Percentiles rank a stretch among this genome's conserved stretches.
phyloP scores from a whole-genome alignment of 2,113 vertebrate genomes.

The Apus apus region DNA sequence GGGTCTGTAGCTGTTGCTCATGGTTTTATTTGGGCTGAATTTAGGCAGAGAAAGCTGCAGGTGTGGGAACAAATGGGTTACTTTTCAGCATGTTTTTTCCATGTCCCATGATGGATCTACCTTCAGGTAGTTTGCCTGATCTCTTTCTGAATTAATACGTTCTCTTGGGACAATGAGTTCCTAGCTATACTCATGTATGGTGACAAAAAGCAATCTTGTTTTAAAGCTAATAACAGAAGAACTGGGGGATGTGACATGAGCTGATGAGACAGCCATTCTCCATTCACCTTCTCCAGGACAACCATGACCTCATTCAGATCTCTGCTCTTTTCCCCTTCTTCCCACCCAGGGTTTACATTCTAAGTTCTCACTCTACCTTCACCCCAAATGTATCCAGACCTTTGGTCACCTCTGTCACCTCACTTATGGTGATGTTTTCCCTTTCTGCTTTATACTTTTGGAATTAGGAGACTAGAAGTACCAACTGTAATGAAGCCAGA shows the following conservation, averaged over 20 bases:
- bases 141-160: not conserved
- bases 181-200: not conserved
- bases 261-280: not conserved
- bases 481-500: not conserved
- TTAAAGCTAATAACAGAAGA: not conserved
- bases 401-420: not conserved
- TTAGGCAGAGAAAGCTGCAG: not conserved
- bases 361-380: not conserved
- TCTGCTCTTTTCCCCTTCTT: not conserved
- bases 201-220: not conserved
- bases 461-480: not conserved
- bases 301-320: not conserved
- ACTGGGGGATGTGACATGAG: not conserved
- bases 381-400: not conserved
- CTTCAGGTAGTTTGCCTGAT: not conserved
- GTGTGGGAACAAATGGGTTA: not conserved
- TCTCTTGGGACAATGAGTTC: not conserved
- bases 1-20: accelerated
- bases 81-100: not conserved
- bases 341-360: not conserved
- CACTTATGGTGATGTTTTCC: not conserved
- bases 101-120: not conserved
- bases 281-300: not conserved
- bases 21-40: not conserved
- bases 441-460: not conserved